Conservation (phyloP, 2,797 vertebrate species). For the Urophycis tenuis region DNA sequence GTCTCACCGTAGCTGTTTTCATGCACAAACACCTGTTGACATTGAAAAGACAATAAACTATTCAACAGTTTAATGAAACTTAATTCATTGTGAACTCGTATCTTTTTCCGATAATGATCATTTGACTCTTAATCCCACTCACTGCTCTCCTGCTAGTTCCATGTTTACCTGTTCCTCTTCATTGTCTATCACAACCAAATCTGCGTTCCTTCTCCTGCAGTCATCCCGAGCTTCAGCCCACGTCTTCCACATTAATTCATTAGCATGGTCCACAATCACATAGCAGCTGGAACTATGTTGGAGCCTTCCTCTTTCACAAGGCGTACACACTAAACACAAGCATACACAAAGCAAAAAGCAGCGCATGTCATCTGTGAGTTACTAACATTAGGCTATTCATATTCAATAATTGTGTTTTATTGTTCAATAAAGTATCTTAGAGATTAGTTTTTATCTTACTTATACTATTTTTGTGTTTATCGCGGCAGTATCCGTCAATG, state of each 20-base stretch:
- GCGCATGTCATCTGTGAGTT: not conserved
- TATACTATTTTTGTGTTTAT: accelerated
- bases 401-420: not conserved
- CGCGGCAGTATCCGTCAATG: slow-evolving; percentile 42
- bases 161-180: slow-evolving; percentile 34
- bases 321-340: slow-evolving; percentile 35
- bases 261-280: accelerated
- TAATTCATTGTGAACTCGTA: not conserved
- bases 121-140: not conserved
- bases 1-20: not conserved
- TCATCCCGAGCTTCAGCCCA: slow-evolving; percentile 35
- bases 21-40: slow-evolving; percentile 34
- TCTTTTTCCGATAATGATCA: not conserved
- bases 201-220: slow-evolving; percentile 30
- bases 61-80: not conserved
- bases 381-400: not conserved
- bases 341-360: not conserved
- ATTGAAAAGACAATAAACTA: not conserved
- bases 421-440: not conserved
- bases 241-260: accelerated
- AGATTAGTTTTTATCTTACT: not conserved
- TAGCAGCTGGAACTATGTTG: slow-evolving; percentile 32
- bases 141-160: not conserved
- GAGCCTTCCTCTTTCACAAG: slow-evolving; percentile 22
- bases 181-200: slow-evolving; percentile 31